Base-by-base conservation (phyloP, 2,113 vertebrate genomes). In the Ascaphus truei region DNA sequence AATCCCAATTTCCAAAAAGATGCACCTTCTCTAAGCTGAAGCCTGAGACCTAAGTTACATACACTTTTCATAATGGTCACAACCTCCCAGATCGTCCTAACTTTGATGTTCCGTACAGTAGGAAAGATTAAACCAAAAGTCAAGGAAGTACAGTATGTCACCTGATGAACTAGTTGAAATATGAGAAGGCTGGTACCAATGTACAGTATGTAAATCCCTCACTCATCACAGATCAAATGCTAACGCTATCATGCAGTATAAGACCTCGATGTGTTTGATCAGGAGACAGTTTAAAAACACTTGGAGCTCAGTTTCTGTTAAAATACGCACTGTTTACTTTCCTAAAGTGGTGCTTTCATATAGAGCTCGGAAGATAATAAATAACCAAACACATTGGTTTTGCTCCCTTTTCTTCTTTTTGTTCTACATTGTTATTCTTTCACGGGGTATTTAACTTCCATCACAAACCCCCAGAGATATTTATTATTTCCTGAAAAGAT, bases 71-170 rank as follows among this genome's bases (percentile, higher is more conserved):
- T 48, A 48, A 48, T 37, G 56, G 25, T n/a, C 16, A 52, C 10
- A 71, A 41, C 56, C 57, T 71, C 56, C 45, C 57, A 52, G 52
- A 71, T 36, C 36, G 43, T 41, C 34, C 23, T 57, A 23, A 61
- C 67, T 71, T 71, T 71, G 67, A 71, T 61, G 67, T n/a, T n/a
- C n/a, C n/a, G n/a, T n/a, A n/a, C n/a, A n/a, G n/a, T 61, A 30
- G 25, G 47, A 43, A 61, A 52, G 45, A 71, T 71, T 59, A 71
- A 71, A 61, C 67, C 48, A 10, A 48, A 58, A 33, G 45, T 29
- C 25, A 43, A 60, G 34, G 36, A 51, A 57, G 57, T 52, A 61
- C 52, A 57, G 57, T 52, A 61, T 61, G 67, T 61, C 67, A 71
- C 67, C 67, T 71, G 57, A 26, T 37, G n/a, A 61, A 34, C 20